Evolutionary conservation across 2,113 vertebrate species (phyloP), one percentile per base, ranked within the genome.

Genomic region (Synodontis membranacea): DNA sequence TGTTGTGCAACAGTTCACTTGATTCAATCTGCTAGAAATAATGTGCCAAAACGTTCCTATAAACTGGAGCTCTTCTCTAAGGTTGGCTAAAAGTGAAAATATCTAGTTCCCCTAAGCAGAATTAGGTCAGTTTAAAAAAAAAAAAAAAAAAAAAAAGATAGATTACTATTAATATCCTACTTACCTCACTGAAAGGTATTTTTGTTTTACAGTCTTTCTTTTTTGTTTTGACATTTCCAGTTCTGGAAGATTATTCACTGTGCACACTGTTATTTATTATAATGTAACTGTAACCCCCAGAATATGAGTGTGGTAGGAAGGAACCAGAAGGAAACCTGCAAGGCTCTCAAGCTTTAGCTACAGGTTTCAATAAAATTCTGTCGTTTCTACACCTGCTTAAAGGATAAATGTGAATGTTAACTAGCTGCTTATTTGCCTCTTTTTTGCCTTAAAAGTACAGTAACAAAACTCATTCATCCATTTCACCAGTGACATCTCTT

Each of bases 1-100:
- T n/a, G 72, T 75, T 75, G 72, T 46, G 72, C 42, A 75, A 75
- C 9, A 5, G 25, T 48, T 75, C 5, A 1, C 25, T 75, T 48
- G 42, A 75, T 75, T 75, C 25, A 75, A 46, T 46, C 72, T 46
- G 21, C 23, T 42, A n/a, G 42, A 75, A 75, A n/a, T 46, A 17
- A 75, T 48, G 42, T n/a, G 72, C 42, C 72, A 75, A 75, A 72
- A 75, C 23, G 7, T 75, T 48, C 12, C 72, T 48, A n/a, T 75
- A 48, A 48, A 75, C 72, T n/a, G 42, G 42, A 75, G 12, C 72
- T 75, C 12, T 48, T 75, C 44, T 15, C n/a, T 28, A 15, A 46
- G 42, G 25, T 14, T 75, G 42, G 42, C 12, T n/a, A 5, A 48
- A 48, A 75, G 42, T 75, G 72, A 75, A 75, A 75, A 75, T 46